These are phyloP conservation scores for Gari tellinella DNA, from an alignment of 2,888 invertebrate species.

Conservation along the genomic window DNA sequence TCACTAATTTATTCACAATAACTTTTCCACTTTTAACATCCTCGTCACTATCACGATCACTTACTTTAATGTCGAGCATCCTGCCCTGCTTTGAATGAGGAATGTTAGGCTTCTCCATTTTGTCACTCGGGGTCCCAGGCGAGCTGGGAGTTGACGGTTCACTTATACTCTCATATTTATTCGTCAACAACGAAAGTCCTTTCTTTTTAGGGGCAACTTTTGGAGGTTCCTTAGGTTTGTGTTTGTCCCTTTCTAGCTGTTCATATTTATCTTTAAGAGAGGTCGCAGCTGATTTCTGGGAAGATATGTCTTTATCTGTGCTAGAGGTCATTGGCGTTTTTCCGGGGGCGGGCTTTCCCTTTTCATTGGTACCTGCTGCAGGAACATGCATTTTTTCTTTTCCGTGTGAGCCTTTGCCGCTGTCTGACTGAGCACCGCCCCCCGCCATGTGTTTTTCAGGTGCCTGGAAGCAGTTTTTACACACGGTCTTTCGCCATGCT, in stretches of 20 bases:
- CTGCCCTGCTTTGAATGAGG: conserved; percentile 6
- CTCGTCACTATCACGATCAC: neutral
- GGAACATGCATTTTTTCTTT: too few species aligned
- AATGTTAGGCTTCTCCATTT: conserved; percentile 6
- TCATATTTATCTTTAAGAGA: conserved; percentile 56
- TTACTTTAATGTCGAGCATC: neutral
- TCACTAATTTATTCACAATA: neutral
- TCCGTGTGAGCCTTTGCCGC: too few species aligned
- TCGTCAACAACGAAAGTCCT: conserved; percentile 25
- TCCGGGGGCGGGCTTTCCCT: too few species aligned
- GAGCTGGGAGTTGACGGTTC: neutral
- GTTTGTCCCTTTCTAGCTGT: conserved; percentile 52
- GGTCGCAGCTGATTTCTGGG: conserved; percentile 24
- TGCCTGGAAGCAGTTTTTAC: conserved; percentile 83
- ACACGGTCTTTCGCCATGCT: conserved; percentile 83
- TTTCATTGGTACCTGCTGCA: too few species aligned
- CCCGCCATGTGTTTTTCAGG: conserved; percentile 73
- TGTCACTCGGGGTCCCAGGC: neutral
- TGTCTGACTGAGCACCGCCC: conserved; percentile 8
- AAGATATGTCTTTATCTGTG: neutral
- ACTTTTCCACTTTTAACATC: neutral
- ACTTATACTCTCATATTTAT: conserved; percentile 23
- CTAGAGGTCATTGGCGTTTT: too few species aligned
- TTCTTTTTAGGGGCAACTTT: conserved; percentile 43
- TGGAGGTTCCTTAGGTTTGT: conserved; percentile 27